Evolutionary conservation across 1,140 invertebrate species (phyloP), one percentile per base, ranked within the genome.

Genomic region (Sarcophaga peregrina): DNA sequence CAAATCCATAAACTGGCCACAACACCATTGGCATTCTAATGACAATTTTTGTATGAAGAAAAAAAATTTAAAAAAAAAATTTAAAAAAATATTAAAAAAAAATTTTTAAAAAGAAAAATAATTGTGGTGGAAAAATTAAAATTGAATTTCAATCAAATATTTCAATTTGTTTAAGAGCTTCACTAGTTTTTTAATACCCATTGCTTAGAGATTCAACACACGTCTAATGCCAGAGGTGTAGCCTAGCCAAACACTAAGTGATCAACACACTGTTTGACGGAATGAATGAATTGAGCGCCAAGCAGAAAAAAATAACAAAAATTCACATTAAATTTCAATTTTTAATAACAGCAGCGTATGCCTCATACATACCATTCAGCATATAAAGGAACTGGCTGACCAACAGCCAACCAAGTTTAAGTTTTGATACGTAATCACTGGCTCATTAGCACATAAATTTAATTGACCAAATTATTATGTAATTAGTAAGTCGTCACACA

Each of bases 391-490:
- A 37, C 25, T 37, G 4, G 25, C 25, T 37, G 4, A 4, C 25
- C 25, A 37, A 37, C 25, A 37, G 25, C 25, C 25, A 37, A n/a
- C n/a, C n/a, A n/a, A n/a, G n/a, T n/a, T n/a, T n/a, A n/a, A n/a
- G n/a, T n/a, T 50, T 46, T 50, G 10, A 81, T 62, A 62, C 54
- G 80, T 81, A 62, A 81, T 87, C 84, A 85, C 83, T 62, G 48
- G 86, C 87, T 88, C 85, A 88, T 88, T 88, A 88, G 85, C 82
- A 84, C 73, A 82, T 68, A 83, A 86, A 85, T 88, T 86, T 86
- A 87, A 88, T 88, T 88, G 86, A 85, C 86, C 87, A 87, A 88
- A 88, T 88, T 87, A 88, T 88, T 88, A 87, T 87, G 87, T 88
- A 88, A 88, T 88, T 88, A 88, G 86, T 86, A 84, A 84, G 83